Percentiles rank a stretch among this genome's conserved stretches.
Conservation (phyloP, 1,140 invertebrate species). For the Kradibia gibbosae region DNA sequence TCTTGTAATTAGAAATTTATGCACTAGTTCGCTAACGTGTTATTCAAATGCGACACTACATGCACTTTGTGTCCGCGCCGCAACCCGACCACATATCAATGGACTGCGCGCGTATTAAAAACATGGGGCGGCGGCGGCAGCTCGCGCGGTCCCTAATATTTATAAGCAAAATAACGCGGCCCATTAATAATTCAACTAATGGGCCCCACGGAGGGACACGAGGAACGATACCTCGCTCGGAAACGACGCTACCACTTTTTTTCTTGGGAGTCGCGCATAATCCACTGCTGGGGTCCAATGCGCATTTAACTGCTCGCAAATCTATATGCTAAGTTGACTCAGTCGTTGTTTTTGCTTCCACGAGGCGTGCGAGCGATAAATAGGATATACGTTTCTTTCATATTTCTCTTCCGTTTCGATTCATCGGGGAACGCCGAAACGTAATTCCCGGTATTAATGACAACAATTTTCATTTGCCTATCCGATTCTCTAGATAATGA, state of each 20-base stretch:
- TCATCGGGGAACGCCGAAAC: not conserved
- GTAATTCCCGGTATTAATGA: not conserved
- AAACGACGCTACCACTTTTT: slow-evolving; percentile 19
- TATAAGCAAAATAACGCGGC: slow-evolving; percentile 56
- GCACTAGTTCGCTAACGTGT: slow-evolving; percentile 68
- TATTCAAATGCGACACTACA: slow-evolving; percentile 71
- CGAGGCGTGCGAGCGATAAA: not conserved
- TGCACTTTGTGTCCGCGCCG: slow-evolving; percentile 52
- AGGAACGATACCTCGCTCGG: not conserved
- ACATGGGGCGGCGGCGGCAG: slow-evolving; percentile 39
- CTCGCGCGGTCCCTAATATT: slow-evolving; percentile 52
- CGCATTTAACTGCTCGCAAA: not conserved
- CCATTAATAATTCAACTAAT: slow-evolving; percentile 68
- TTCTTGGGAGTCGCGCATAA: not conserved
- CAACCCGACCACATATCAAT: slow-evolving; percentile 52
- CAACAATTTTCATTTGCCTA: not conserved
- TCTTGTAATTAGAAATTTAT: slow-evolving; percentile 73
- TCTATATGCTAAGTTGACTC: not conserved
- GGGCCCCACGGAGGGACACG: slow-evolving; percentile 57
- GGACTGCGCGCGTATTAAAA: slow-evolving; percentile 30
- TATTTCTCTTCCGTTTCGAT: too few relatives aligned
- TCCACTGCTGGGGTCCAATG: not conserved
- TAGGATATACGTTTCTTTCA: not conserved
- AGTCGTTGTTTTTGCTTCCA: not conserved
- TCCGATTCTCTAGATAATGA: not conserved